Evolutionary conservation across 2,888 invertebrate species (phyloP).

Genomic region (Lasioglossum oenotherae): DNA sequence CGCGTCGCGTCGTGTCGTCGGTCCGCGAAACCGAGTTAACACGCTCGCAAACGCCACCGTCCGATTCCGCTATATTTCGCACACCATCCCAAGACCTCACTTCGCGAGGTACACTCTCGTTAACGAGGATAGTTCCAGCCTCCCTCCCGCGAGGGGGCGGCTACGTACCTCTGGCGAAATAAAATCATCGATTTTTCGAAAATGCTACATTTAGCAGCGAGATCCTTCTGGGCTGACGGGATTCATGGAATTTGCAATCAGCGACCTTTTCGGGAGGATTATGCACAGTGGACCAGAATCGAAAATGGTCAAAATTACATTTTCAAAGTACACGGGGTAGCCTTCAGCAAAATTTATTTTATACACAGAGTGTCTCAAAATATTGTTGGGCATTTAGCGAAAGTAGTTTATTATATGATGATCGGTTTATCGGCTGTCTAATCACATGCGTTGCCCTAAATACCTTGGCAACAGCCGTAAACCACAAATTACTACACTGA

Average conservation of each 20-base stretch:
- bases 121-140: background rate
- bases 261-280: no score
- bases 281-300: no score
- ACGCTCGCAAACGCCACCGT: conserved; percentile 1
- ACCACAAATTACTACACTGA: no score
- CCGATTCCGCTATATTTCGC: background rate
- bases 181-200: background rate
- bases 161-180: background rate
- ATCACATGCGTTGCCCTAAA: no score
- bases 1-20: background rate
- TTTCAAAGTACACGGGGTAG: background rate
- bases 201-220: background rate
- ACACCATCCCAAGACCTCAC: background rate
- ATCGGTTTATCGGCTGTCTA: no score
- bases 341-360: background rate
- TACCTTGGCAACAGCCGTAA: no score
- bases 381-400: no score
- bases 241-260: background rate
- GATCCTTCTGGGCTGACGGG: background rate
- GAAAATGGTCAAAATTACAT: background rate
- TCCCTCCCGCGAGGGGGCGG: background rate
- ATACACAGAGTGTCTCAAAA: background rate
- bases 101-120: background rate
- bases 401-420: no score
- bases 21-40: conserved; percentile 23